These are phyloP conservation scores for Helicoverpa assulta DNA, from an alignment of 2,888 invertebrate species.

Conservation along the genomic window DNA sequence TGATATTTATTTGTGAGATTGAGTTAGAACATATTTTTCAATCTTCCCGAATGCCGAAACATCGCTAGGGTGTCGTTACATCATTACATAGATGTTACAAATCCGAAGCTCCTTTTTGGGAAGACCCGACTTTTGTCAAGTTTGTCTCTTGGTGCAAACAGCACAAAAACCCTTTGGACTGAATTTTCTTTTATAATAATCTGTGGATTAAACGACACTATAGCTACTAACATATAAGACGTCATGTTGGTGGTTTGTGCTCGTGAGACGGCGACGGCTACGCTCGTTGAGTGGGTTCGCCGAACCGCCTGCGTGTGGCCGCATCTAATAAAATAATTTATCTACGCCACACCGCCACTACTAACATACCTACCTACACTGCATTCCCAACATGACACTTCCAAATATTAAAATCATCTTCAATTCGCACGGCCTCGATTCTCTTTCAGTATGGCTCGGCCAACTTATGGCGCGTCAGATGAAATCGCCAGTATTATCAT, in stretches of 20 bases:
- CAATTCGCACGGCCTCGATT: conserved; percentile 61
- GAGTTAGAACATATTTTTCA: too few species aligned
- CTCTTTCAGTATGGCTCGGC: conserved; percentile 52
- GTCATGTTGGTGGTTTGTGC: conserved; percentile 18
- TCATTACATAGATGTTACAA: too few species aligned
- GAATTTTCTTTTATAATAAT: too few species aligned
- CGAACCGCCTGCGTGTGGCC: conserved; percentile 68
- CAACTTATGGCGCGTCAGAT: conserved; percentile 57
- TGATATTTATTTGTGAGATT: too few species aligned
- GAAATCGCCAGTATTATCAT: conserved; percentile 61
- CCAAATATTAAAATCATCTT: conserved; percentile 58
- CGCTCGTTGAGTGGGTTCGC: conserved; percentile 59
- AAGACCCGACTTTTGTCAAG: too few species aligned
- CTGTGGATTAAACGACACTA: not conserved
- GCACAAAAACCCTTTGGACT: too few species aligned
- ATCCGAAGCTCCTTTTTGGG: too few species aligned
- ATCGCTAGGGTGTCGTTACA: too few species aligned
- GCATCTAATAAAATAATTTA: conserved; percentile 56
- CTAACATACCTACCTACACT: conserved; percentile 29
- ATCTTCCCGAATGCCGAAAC: too few species aligned
- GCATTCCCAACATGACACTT: conserved; percentile 45
- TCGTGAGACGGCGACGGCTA: conserved; percentile 35
- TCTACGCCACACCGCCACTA: conserved; percentile 42
- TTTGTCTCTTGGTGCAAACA: too few species aligned
- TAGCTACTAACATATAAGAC: conserved; percentile 6